These are phyloP conservation scores for Crax fasciolata DNA, from an alignment of 2,797 vertebrate species.

Conservation along the genomic window DNA sequence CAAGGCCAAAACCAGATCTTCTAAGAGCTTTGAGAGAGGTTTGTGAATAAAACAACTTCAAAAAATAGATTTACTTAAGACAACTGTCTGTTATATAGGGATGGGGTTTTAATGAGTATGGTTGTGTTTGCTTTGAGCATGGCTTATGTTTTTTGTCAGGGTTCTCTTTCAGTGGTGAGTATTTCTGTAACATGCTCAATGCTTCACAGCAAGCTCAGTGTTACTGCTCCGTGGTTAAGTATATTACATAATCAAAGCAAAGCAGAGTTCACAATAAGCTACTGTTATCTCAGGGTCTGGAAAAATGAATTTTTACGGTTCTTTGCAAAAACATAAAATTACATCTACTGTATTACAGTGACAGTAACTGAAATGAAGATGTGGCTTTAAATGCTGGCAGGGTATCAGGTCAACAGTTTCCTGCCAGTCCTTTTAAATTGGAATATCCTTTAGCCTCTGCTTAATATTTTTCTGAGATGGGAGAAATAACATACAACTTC, in stretches of 20 bases:
- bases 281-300: neutral
- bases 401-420: neutral
- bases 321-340: neutral
- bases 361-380: neutral
- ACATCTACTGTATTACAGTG: neutral
- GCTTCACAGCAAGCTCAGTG: neutral
- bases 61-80: neutral
- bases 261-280: neutral
- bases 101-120: neutral
- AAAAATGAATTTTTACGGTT: neutral
- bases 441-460: neutral
- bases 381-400: neutral
- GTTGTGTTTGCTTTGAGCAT: neutral
- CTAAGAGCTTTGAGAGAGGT: constrained; percentile 93
- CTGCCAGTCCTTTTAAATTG: neutral
- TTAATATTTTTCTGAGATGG: neutral
- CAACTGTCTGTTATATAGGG: neutral
- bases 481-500: neutral
- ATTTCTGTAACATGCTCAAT: neutral
- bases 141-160: neutral
- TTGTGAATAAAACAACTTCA: constrained; percentile 55
- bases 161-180: neutral
- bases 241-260: neutral
- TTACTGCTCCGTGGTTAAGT: neutral
- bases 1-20: constrained; percentile 89